Conservation (phyloP, 2,113 vertebrate genomes). For the Nestor notabilis region DNA sequence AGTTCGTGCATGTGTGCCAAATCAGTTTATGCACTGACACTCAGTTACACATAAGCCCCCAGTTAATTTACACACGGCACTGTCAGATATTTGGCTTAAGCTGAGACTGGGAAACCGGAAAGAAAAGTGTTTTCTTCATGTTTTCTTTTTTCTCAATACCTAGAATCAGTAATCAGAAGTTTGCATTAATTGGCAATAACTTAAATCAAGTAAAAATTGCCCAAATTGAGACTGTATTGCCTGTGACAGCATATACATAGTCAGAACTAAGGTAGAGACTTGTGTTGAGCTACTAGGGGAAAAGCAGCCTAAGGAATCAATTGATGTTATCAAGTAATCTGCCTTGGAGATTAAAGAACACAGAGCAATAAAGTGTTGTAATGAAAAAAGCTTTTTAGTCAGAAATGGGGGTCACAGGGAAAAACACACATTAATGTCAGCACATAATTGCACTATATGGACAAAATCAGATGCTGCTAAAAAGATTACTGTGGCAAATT, state of each 20-base stretch:
- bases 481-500: not conserved
- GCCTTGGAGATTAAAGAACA: slow-evolving; percentile 34
- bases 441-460: not conserved
- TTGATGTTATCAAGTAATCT: slow-evolving; percentile 40
- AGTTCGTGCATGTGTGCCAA: not conserved
- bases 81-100: not conserved
- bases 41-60: not conserved
- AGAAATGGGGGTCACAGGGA: slow-evolving; percentile 24
- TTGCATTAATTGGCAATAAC: not conserved
- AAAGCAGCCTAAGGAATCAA: slow-evolving; percentile 50
- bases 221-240: not conserved
- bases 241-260: not conserved
- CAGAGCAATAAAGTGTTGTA: slow-evolving; percentile 7
- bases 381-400: slow-evolving; percentile 37
- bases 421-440: slow-evolving; percentile 28
- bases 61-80: not conserved
- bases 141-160: not conserved
- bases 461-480: slow-evolving; percentile 13
- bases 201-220: not conserved
- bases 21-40: not conserved
- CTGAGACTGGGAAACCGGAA: not conserved
- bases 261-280: not conserved
- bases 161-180: not conserved
- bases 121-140: not conserved
- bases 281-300: not conserved